phyloP scores from a whole-genome alignment of 2,888 invertebrate species.

The Agrotis segetum region DNA sequence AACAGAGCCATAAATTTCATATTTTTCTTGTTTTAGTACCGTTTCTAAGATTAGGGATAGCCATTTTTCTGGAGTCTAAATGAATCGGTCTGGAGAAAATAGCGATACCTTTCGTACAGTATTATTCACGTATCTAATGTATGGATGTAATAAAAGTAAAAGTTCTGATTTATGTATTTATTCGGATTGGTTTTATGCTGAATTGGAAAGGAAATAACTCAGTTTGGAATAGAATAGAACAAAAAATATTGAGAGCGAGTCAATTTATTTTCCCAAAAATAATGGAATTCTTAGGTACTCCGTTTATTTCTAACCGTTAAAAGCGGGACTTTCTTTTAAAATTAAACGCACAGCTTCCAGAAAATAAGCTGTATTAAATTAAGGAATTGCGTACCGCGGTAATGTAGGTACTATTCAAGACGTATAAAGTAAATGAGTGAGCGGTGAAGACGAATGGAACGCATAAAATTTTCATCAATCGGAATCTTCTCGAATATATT shows the following conservation, averaged over 20 bases:
- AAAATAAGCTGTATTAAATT: slow-evolving; percentile 16
- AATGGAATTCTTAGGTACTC: neutral
- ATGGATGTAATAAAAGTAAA: slow-evolving; percentile 4
- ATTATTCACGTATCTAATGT: slow-evolving; percentile 4
- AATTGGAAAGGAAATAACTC: neutral
- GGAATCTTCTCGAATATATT: slow-evolving; percentile 19
- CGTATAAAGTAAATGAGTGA: slow-evolving; percentile 38
- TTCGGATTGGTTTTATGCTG: neutral
- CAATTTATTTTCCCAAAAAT: neutral
- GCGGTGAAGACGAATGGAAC: slow-evolving; percentile 13
- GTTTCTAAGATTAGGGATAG: slow-evolving; percentile 30
- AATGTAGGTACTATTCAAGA: slow-evolving; percentile 36
- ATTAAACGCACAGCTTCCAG: slow-evolving; percentile 28
- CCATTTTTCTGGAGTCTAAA: slow-evolving; percentile 25
- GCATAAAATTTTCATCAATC: slow-evolving; percentile 33
- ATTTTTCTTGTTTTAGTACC: slow-evolving; percentile 32
- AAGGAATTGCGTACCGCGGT: slow-evolving; percentile 34
- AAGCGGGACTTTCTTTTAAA: slow-evolving; percentile 2
- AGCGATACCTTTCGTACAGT: neutral
- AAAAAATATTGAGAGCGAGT: neutral
- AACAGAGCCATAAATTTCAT: slow-evolving; percentile 47
- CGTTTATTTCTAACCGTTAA: slow-evolving; percentile 10
- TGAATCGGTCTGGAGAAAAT: slow-evolving; percentile 28
- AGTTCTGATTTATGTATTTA: slow-evolving; percentile 17
- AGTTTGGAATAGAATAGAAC: neutral